Evolutionary conservation across 2,888 invertebrate species (phyloP).

Genomic region (Ophion costatus): DNA sequence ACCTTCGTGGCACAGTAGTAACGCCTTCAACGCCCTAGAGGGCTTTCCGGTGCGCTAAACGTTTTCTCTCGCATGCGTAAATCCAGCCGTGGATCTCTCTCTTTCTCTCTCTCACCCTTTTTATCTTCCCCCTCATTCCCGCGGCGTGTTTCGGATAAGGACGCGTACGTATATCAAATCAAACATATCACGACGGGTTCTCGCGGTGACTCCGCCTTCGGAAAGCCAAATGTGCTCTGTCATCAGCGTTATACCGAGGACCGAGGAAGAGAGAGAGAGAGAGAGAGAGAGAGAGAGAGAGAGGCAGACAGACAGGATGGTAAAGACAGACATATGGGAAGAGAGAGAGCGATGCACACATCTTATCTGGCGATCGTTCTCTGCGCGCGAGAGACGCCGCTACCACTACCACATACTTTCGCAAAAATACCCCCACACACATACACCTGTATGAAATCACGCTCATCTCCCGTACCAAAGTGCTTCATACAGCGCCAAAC

Average conservation of each 20-base stretch:
- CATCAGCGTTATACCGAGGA: slow-evolving; percentile 68
- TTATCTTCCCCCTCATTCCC: slow-evolving; percentile 17
- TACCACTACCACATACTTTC: slow-evolving; percentile 28
- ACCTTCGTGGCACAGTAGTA: slow-evolving; percentile 34
- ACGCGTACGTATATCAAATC: slow-evolving; percentile 72
- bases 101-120: neutral
- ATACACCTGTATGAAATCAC: neutral
- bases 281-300: neutral
- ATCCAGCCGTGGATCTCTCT: slow-evolving; percentile 30
- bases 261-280: neutral
- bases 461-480: slow-evolving; percentile 2
- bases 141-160: slow-evolving; percentile 68
- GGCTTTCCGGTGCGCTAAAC: slow-evolving; percentile 37
- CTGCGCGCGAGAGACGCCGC: slow-evolving; percentile 58
- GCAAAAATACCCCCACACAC: slow-evolving; percentile 16
- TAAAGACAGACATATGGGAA: neutral
- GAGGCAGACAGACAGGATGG: neutral
- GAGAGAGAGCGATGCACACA: slow-evolving; percentile 38
- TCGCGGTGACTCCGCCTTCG: slow-evolving; percentile 68
- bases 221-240: slow-evolving; percentile 71
- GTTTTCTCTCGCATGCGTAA: slow-evolving; percentile 30
- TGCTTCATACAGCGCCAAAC: slow-evolving; percentile 40
- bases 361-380: slow-evolving; percentile 67
- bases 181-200: slow-evolving; percentile 71
- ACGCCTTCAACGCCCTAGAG: slow-evolving; percentile 44